phyloP scores from a whole-genome alignment of 2,888 invertebrate species.

The Camptogramma bilineatum region DNA sequence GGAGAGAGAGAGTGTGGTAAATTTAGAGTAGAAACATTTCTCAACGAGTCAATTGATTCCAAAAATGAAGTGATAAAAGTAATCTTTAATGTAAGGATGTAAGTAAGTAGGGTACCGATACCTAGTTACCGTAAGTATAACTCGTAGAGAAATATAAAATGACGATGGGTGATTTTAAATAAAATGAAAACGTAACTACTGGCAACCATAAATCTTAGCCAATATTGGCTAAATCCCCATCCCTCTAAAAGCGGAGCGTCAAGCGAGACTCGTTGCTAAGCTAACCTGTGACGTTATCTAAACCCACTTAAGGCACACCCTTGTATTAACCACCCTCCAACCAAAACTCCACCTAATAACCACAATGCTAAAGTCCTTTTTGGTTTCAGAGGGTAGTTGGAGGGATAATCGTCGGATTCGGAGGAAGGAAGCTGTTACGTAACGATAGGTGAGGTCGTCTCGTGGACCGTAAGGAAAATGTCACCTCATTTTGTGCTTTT shows the following conservation, averaged over 20 bases:
- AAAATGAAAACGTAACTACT: neutral
- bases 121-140: too few relatives aligned
- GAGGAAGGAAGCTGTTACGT: slow-evolving; percentile 52
- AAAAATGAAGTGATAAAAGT: too few relatives aligned
- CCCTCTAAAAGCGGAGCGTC: slow-evolving; percentile 75
- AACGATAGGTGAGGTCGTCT: slow-evolving; percentile 59
- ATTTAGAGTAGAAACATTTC: too few relatives aligned
- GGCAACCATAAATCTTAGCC: slow-evolving; percentile 66
- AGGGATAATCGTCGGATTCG: slow-evolving; percentile 61
- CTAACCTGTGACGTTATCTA: slow-evolving; percentile 81
- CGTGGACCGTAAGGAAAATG: slow-evolving; percentile 47
- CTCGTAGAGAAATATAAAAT: too few relatives aligned
- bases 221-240: slow-evolving; percentile 75
- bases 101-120: too few relatives aligned
- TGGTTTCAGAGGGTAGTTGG: slow-evolving; percentile 4
- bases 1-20: too few relatives aligned
- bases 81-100: too few relatives aligned
- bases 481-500: slow-evolving; percentile 28
- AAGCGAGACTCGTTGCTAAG: slow-evolving; percentile 80
- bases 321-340: slow-evolving; percentile 42
- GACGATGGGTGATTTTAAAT: too few relatives aligned
- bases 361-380: slow-evolving; percentile 14
- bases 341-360: slow-evolving; percentile 34
- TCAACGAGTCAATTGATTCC: too few relatives aligned
- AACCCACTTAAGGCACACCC: slow-evolving; percentile 55